Evolutionary conservation across 2,797 vertebrate genomes (phyloP).

Genomic region (Thripadectes ignobilis): DNA sequence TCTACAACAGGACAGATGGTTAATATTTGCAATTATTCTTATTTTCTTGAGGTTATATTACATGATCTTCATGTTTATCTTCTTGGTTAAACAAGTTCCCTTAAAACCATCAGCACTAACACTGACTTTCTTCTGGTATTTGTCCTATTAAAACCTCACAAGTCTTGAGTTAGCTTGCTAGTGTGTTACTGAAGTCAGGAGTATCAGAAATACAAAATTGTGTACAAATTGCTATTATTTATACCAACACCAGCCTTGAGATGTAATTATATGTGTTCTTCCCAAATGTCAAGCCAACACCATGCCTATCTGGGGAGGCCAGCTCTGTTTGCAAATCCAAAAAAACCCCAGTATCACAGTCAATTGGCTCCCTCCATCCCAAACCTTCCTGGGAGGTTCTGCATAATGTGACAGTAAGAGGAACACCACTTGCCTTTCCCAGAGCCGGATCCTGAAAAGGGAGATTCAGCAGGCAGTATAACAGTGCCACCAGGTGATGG

Average conservation of each 20-base stretch:
- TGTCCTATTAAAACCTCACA: not conserved
- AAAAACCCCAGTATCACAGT: not conserved
- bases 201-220: not conserved
- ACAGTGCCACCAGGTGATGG: slow-evolving; percentile 41
- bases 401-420: no score
- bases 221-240: not conserved
- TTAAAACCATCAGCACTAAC: not conserved
- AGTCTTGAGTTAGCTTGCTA: not conserved
- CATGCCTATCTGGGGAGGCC: not conserved
- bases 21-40: not conserved
- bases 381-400: not conserved
- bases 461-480: not conserved
- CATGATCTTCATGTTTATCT: not conserved
- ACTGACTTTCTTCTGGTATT: not conserved
- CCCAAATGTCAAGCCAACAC: not conserved
- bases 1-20: not conserved
- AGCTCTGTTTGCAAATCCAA: not conserved
- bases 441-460: not conserved
- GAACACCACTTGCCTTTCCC: not conserved
- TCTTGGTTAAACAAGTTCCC: not conserved
- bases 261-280: not conserved
- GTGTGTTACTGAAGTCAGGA: not conserved
- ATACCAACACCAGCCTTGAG: not conserved
- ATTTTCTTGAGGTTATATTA: not conserved
- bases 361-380: not conserved